Evolutionary conservation across 2,888 invertebrate genomes (phyloP), one percentile per base, ranked within the genome.

Genomic region (Leptogaster cylindrica): DNA sequence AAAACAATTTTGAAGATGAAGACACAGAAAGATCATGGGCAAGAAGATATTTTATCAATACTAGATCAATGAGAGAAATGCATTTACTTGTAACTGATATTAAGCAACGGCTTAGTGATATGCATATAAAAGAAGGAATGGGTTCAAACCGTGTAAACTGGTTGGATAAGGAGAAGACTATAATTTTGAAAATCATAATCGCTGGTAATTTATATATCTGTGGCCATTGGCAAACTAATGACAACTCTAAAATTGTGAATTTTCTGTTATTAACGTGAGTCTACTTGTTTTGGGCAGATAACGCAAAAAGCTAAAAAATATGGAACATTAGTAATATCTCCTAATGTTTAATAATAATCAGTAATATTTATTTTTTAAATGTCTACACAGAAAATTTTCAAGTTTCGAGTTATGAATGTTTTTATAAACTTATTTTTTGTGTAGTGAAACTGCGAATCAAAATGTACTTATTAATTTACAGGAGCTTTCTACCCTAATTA

Each of bases 401-500:
- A 31, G 6, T 7, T 48, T 8, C 1, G 14, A 5, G 36, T 3
- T 44, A 16, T 3, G 16, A 18, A n/a, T 2, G 3, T 12, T 36
- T 36, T 12, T 36, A 12, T 36, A 12, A 3, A 23, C 12, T 25
- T 10, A 23, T n/a, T 50, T n/a, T n/a, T 50, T 50, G 4, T 7
- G 18, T 2, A 46, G n/a, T 18, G 20, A 51, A 33, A 18, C 18
- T 46, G n/a, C 25, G 3, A 36, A 6, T 50, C 50, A 23, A 5
- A n/a, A 1, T 39, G 20, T 4, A 1, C 12, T 50, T 50, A 6
- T 64, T 14, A 31, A 12, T 33, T 18, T 10, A 55, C 12, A 69
- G 67, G 71, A 2, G 95, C 96, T 1, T 95, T 95, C 80, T 97
- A 95, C 82, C 97, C 97, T 0, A 89, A 96, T 79, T 97, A 92